Conservation (phyloP, 2,113 vertebrate genomes). For the Lepisosteus oculatus region DNA sequence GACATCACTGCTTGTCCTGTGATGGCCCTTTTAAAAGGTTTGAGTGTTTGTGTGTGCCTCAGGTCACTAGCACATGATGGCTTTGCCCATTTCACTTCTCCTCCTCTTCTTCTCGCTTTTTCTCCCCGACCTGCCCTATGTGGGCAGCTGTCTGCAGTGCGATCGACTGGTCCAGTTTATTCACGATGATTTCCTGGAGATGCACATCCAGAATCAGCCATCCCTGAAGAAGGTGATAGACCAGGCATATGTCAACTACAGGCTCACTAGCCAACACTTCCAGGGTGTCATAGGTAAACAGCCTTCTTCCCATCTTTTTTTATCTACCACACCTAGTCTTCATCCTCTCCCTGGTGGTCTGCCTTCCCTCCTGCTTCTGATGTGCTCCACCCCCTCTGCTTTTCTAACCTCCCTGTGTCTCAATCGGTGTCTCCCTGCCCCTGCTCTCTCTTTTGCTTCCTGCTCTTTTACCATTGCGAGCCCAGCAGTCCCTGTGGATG, state of each 20-base stretch:
- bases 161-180: slow-evolving; percentile 39
- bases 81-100: slow-evolving; percentile 3
- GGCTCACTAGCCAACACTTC: slow-evolving; percentile 33
- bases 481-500: too few species aligned
- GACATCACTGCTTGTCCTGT: too few species aligned
- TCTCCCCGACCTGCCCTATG: slow-evolving; percentile 23
- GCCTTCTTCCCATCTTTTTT: not conserved
- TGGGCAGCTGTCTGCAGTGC: slow-evolving; percentile 59
- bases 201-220: slow-evolving; percentile 34
- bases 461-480: too few species aligned
- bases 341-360: not conserved
- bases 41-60: too few species aligned
- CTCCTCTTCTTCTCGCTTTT: slow-evolving; percentile 18
- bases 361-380: too few species aligned
- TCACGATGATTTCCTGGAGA: slow-evolving; percentile 46
- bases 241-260: slow-evolving; percentile 42
- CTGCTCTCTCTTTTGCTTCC: too few species aligned
- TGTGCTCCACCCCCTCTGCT: too few species aligned
- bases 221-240: slow-evolving; percentile 41
- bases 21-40: too few species aligned
- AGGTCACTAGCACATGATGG: not conserved
- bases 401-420: too few species aligned
- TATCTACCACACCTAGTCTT: not conserved
- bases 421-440: too few species aligned
- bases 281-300: slow-evolving; percentile 57